Conservation (phyloP, 2,888 invertebrate genomes). For the Trypoxylon attenuatum region DNA sequence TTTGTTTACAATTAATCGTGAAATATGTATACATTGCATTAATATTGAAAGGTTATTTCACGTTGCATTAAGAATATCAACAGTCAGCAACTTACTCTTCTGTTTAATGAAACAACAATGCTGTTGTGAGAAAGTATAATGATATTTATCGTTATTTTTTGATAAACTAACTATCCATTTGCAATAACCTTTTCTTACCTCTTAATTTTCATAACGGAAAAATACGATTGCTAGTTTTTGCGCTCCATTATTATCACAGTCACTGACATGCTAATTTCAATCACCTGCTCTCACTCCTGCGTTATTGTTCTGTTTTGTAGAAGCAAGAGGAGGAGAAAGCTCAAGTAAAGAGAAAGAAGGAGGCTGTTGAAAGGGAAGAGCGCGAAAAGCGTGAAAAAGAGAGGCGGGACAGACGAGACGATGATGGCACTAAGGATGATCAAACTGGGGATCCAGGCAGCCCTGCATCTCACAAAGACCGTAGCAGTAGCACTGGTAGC, state of each 20-base stretch:
- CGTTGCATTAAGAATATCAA: too few relatives aligned
- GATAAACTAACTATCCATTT: constrained; percentile 42
- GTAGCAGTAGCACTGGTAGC: constrained; percentile 67
- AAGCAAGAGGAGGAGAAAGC: constrained; percentile 85
- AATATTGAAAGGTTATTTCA: too few relatives aligned
- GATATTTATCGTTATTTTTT: constrained; percentile 25
- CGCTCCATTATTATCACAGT: constrained; percentile 59
- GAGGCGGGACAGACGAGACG: constrained; percentile 72
- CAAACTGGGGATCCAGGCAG: constrained; percentile 67
- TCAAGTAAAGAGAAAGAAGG: constrained; percentile 80
- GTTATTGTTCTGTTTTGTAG: constrained; percentile 76
- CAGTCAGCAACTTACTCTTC: constrained; percentile 23
- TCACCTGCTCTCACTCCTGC: too few relatives aligned
- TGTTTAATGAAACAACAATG: constrained; percentile 12
- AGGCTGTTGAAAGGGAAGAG: constrained; percentile 81
- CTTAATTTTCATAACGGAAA: constrained; percentile 42
- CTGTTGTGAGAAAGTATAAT: constrained; percentile 30
- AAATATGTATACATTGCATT: too few relatives aligned
- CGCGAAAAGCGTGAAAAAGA: constrained; percentile 76
- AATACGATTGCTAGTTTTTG: constrained; percentile 65
- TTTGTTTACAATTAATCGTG: too few relatives aligned
- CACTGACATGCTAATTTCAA: too few relatives aligned
- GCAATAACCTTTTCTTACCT: constrained; percentile 34
- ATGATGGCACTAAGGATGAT: constrained; percentile 73
- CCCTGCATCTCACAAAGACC: constrained; percentile 67